These are phyloP conservation scores for Adineta ricciae DNA, from an alignment of 2,888 invertebrate species.

Conservation along the genomic window DNA sequence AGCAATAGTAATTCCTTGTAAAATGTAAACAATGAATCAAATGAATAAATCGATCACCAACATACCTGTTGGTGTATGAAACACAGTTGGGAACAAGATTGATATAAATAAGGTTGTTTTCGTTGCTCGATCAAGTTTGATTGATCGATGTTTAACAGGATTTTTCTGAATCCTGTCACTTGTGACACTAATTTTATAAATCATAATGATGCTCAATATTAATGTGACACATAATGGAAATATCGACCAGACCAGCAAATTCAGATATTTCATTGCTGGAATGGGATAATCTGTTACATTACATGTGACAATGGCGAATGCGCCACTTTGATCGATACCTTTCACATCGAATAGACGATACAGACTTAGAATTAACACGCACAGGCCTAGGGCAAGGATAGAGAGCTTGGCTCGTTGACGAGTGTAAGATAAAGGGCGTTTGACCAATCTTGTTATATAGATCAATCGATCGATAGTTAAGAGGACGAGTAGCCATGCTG, in stretches of 20 bases:
- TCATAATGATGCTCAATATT: conserved; percentile 24
- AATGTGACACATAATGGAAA: conserved; percentile 23
- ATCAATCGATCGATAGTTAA: conserved; percentile 21
- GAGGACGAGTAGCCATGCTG: conserved; percentile 27
- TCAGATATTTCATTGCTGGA: background rate
- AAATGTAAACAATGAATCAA: background rate
- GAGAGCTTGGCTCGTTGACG: conserved; percentile 9
- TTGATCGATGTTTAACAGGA: background rate
- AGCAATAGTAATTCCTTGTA: background rate
- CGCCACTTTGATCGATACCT: too few species aligned
- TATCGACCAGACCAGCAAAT: conserved; percentile 22
- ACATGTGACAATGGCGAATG: too few species aligned
- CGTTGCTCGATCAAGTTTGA: conserved; percentile 18
- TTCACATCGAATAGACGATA: background rate
- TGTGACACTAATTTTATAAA: conserved; percentile 21
- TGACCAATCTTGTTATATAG: conserved; percentile 12
- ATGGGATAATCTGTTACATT: too few species aligned
- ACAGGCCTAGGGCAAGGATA: background rate
- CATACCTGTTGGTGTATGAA: conserved; percentile 25
- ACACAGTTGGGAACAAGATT: conserved; percentile 18
- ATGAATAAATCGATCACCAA: background rate
- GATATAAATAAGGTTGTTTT: conserved; percentile 16
- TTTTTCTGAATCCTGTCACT: background rate
- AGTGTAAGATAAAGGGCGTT: conserved; percentile 11
- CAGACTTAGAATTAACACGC: background rate